Conservation (phyloP, 2,797 vertebrate genomes). For the Craterocephalus amniculus region DNA sequence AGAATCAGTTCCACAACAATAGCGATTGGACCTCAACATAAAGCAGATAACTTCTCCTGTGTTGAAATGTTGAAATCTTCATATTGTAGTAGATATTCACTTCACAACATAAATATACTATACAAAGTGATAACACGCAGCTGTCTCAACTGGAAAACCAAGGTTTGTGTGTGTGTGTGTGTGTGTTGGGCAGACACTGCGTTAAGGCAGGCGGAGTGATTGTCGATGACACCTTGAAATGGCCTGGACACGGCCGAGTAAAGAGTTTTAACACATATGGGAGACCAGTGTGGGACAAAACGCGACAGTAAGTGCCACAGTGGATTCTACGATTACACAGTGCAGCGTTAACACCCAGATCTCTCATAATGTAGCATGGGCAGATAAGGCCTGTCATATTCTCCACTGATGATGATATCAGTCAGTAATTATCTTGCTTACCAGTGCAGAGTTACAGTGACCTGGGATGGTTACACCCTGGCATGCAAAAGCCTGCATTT, state of each 20-base stretch:
- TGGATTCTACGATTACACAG: slow-evolving; percentile 22
- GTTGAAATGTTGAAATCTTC: slow-evolving; percentile 62
- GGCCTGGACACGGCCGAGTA: slow-evolving; percentile 25
- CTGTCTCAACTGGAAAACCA: slow-evolving; percentile 46
- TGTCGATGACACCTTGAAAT: slow-evolving; percentile 66
- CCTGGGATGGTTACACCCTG: background rate
- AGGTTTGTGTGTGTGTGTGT: slow-evolving; percentile 31
- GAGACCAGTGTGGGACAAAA: slow-evolving; percentile 10
- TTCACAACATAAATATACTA: slow-evolving; percentile 82
- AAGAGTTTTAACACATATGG: slow-evolving; percentile 5
- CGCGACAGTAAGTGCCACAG: slow-evolving; percentile 28
- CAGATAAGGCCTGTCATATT: background rate
- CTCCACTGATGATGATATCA: background rate
- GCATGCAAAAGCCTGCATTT: background rate
- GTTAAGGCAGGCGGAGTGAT: slow-evolving; percentile 78
- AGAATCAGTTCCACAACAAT: slow-evolving; percentile 70
- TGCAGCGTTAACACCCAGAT: slow-evolving; percentile 3
- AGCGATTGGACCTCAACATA: slow-evolving; percentile 66
- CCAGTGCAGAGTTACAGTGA: slow-evolving; percentile 8
- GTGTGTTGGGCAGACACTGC: slow-evolving; percentile 45
- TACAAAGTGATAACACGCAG: slow-evolving; percentile 66
- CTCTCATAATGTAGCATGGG: background rate
- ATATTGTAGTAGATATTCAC: slow-evolving; percentile 71
- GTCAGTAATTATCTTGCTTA: background rate
- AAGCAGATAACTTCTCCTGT: slow-evolving; percentile 55